Percentiles rank a stretch among this genome's conserved stretches.
Evolutionary conservation across 1,140 invertebrate genomes (phyloP).

Genomic region (Heliconius congener): DNA sequence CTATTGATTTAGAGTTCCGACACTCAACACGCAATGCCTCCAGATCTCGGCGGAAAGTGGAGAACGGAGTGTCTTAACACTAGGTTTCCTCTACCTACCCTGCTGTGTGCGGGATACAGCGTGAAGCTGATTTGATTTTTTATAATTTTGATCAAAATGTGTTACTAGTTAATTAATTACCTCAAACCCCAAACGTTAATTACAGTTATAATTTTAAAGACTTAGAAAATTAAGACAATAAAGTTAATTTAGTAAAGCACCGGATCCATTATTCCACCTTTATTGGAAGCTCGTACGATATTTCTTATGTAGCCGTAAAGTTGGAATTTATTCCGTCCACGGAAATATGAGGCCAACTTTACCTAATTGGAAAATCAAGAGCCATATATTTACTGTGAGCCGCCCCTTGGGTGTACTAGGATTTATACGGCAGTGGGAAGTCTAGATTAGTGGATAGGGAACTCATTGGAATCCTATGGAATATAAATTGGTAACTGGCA

Average conservation of each 20-base stretch:
- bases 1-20: too few species aligned
- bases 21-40: too few species aligned
- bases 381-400: slow-evolving; percentile 55
- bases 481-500: slow-evolving; percentile 23
- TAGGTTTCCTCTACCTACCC: too few species aligned
- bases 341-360: slow-evolving; percentile 67
- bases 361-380: slow-evolving; percentile 72
- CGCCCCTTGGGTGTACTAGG: slow-evolving; percentile 44
- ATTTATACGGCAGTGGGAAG: slow-evolving; percentile 56
- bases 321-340: slow-evolving; percentile 55
- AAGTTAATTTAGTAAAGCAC: slow-evolving; percentile 6
- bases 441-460: slow-evolving; percentile 47
- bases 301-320: slow-evolving; percentile 32
- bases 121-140: too few species aligned
- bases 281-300: slow-evolving; percentile 10
- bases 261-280: slow-evolving; percentile 25
- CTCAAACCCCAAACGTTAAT: background rate
- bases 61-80: too few species aligned
- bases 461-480: slow-evolving; percentile 26
- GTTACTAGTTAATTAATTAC: background rate
- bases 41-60: too few species aligned
- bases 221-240: slow-evolving; percentile 6
- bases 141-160: too few species aligned
- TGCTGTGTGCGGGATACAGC: too few species aligned
- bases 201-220: slow-evolving; percentile 13